Conservation (phyloP, 1,140 invertebrate genomes). For the Helicoverpa armigera region DNA sequence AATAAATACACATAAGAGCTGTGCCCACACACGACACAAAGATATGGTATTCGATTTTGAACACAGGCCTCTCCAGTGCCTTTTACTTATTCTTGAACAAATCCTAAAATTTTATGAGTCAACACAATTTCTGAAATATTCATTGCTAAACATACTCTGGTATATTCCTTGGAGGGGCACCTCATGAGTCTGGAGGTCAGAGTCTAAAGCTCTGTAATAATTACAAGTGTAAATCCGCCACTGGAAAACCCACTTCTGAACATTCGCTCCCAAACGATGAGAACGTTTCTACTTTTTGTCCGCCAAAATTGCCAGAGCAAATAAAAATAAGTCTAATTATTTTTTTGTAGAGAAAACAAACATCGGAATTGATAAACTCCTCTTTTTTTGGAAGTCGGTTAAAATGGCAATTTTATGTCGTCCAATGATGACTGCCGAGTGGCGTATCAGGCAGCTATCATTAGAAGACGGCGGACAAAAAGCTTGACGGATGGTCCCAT, state of each 20-base stretch:
- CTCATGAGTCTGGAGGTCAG: slow-evolving; percentile 21
- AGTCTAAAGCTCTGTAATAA: background rate
- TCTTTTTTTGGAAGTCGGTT: too few species aligned
- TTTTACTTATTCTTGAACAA: background rate
- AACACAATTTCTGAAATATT: too few species aligned
- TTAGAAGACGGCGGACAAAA: slow-evolving; percentile 7
- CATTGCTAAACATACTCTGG: background rate
- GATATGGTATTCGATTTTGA: background rate
- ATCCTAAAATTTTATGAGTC: too few species aligned
- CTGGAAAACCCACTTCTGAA: slow-evolving; percentile 15
- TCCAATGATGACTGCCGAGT: background rate
- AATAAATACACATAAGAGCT: too few species aligned
- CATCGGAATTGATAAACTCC: too few species aligned
- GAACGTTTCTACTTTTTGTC: background rate
- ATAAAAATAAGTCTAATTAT: too few species aligned
- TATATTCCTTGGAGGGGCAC: slow-evolving; percentile 5
- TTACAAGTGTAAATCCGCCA: slow-evolving; percentile 9
- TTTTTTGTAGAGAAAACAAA: background rate
- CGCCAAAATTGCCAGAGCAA: background rate
- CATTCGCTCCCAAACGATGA: slow-evolving; percentile 1
- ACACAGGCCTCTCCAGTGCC: background rate
- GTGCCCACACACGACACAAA: background rate
- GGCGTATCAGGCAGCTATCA: background rate
- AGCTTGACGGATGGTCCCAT: too few species aligned
- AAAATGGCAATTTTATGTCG: background rate